Conservation (phyloP, 2,797 vertebrate genomes). For the Ara ararauna region DNA sequence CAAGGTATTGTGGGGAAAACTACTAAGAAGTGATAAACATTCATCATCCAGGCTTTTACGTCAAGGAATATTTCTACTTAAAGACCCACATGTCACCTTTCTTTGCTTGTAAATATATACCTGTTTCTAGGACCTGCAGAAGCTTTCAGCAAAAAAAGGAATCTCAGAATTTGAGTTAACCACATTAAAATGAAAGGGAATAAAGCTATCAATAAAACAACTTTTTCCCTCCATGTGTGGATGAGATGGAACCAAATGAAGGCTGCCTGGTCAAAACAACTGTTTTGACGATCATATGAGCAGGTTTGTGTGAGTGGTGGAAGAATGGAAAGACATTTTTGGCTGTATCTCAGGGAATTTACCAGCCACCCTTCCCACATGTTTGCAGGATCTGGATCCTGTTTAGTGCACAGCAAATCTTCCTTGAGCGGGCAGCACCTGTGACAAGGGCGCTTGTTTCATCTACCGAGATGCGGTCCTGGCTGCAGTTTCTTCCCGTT, state of each 20-base stretch:
- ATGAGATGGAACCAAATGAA: neutral
- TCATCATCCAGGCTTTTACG: neutral
- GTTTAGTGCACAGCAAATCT: neutral
- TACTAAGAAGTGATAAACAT: neutral
- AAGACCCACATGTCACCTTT: neutral
- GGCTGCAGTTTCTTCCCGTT: neutral
- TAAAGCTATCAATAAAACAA: neutral
- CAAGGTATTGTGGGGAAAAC: neutral
- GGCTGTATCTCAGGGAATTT: neutral
- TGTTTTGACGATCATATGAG: neutral
- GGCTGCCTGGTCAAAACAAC: neutral
- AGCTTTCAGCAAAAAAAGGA: neutral
- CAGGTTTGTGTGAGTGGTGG: neutral
- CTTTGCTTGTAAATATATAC: neutral
- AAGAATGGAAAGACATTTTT: neutral
- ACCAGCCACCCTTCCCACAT: rapidly evolving
- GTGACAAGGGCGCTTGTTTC: rapidly evolving
- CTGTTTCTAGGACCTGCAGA: neutral
- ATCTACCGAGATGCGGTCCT: neutral
- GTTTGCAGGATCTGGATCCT: neutral
- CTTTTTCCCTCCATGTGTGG: neutral
- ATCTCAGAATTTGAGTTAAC: neutral
- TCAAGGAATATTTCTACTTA: neutral
- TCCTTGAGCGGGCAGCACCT: neutral
- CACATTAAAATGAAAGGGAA: neutral